A percentile compares a stretch with the other conserved stretches of the same genome.
phyloP scores from a whole-genome alignment of 2,888 invertebrate genomes.

The Macropis europaea region DNA sequence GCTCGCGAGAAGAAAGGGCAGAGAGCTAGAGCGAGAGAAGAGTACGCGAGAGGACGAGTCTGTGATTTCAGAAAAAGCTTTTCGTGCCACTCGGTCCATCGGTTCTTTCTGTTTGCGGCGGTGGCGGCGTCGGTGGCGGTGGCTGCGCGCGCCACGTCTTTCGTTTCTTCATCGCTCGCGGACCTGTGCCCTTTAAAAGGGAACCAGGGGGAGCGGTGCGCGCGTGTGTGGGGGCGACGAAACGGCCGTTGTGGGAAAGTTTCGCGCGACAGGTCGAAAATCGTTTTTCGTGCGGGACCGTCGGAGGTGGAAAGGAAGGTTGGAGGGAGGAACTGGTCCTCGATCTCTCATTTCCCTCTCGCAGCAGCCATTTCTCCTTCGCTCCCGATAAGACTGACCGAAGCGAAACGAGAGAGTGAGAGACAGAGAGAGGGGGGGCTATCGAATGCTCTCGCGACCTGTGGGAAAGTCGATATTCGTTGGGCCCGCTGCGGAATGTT shows the following conservation, averaged over 20 bases:
- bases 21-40: constrained; percentile 31
- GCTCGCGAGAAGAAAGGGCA: constrained; percentile 48
- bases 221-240: constrained; percentile 49
- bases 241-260: constrained; percentile 60
- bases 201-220: constrained; percentile 25
- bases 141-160: constrained; percentile 8
- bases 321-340: no score
- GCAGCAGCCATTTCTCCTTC: background rate
- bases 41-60: constrained; percentile 50
- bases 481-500: constrained; percentile 60
- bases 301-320: no score
- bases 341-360: background rate
- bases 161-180: constrained; percentile 15
- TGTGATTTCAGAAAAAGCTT: constrained; percentile 70
- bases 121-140: background rate
- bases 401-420: background rate
- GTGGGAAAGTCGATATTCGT: constrained; percentile 70
- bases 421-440: background rate
- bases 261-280: constrained; percentile 20
- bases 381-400: constrained; percentile 4
- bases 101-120: constrained; percentile 37
- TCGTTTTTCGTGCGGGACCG: background rate
- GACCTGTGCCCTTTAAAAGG: constrained; percentile 57
- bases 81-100: constrained; percentile 55
- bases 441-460: constrained; percentile 49